phyloP scores from a whole-genome alignment of 1,140 invertebrate genomes.

The Tachypleus tridentatus region DNA sequence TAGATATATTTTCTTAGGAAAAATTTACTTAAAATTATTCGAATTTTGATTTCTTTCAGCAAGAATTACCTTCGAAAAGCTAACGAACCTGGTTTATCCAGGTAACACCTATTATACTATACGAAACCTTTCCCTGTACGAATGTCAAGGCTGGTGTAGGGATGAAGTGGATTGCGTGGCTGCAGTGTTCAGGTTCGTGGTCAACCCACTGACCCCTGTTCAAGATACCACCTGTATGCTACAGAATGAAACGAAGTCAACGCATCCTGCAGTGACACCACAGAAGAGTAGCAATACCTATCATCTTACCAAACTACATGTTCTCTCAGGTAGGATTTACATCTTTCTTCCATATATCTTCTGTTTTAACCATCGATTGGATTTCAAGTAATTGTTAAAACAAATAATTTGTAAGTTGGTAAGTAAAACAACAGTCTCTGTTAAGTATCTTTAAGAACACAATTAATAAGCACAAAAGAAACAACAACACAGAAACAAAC shows the following conservation, averaged over 20 bases:
- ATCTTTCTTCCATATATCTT: too few relatives aligned
- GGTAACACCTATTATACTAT: constrained; percentile 86
- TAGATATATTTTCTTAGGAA: too few relatives aligned
- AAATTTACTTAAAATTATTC: too few relatives aligned
- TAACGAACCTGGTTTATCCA: constrained; percentile 78
- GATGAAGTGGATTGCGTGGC: constrained; percentile 83
- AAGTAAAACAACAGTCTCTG: too few relatives aligned
- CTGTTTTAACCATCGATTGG: too few relatives aligned
- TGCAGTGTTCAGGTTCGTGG: constrained; percentile 78
- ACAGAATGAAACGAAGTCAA: constrained; percentile 77
- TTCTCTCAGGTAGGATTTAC: constrained; percentile 53
- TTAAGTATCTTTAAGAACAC: too few relatives aligned
- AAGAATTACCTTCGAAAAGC: constrained; percentile 76
- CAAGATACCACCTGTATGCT: constrained; percentile 85
- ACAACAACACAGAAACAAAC: too few relatives aligned
- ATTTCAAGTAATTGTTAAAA: too few relatives aligned
- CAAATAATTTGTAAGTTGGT: too few relatives aligned
- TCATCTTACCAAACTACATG: constrained; percentile 86
- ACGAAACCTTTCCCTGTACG: constrained; percentile 78
- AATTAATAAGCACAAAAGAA: too few relatives aligned
- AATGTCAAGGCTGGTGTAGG: constrained; percentile 87
- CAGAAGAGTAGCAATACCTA: constrained; percentile 74
- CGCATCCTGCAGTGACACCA: constrained; percentile 55
- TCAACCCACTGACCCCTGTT: constrained; percentile 76
- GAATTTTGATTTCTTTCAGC: constrained; percentile 15